Conservation (phyloP, 53 echinoderm and acorn worm genomes). For the Zoroaster sp. region DNA sequence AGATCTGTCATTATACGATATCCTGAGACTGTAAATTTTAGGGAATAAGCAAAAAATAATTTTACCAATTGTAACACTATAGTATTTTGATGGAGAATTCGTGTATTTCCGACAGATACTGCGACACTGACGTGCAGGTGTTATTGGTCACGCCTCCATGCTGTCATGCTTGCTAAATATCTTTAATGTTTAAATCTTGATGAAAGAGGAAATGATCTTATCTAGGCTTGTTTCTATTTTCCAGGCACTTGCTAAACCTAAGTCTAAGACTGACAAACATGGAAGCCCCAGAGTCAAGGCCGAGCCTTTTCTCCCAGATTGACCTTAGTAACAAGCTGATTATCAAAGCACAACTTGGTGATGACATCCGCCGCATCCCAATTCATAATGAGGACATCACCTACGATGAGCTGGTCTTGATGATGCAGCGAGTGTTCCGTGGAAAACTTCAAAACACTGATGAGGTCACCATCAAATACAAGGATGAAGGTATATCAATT, state of each 20-base stretch:
- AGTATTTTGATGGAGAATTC: not conserved
- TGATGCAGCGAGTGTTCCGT: constrained; percentile 99
- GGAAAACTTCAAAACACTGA: constrained; percentile 94
- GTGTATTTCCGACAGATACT: constrained; percentile 17
- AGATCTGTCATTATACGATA: not conserved
- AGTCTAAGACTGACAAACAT: not conserved
- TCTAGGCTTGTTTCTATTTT: not conserved
- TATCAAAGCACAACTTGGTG: constrained; percentile 96
- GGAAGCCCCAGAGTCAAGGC: constrained; percentile 1
- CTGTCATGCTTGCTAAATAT: not conserved
- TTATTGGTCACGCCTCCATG: not conserved
- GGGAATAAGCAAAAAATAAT: too few species aligned
- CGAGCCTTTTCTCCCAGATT: constrained; percentile 69
- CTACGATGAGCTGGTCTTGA: constrained; percentile 90
- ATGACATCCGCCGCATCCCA: constrained; percentile 95
- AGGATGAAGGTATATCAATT: constrained; percentile 83
- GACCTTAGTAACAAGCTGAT: constrained; percentile 99
- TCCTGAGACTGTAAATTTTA: not conserved
- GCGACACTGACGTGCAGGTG: too few species aligned
- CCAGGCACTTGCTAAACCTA: not conserved
- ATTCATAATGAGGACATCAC: constrained; percentile 97
- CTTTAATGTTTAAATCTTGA: not conserved
- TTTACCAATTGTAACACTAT: too few species aligned
- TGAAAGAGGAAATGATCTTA: not conserved
- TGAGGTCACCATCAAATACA: constrained; percentile 95